phyloP scores from a whole-genome alignment of 2,113 vertebrate species.

The Hypomesus transpacificus region DNA sequence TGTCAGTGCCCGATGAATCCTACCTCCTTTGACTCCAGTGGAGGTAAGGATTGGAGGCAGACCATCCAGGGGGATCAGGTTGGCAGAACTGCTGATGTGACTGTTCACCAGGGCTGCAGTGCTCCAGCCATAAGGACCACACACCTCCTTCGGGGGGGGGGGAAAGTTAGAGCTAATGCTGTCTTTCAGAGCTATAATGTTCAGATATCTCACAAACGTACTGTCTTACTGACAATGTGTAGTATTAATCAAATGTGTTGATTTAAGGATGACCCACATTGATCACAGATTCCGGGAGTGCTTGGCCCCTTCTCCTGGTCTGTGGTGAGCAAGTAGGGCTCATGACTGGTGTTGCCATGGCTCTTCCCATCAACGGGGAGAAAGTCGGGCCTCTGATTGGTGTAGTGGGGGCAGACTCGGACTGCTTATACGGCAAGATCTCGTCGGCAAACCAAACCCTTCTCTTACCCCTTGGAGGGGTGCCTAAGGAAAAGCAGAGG shows the following conservation, averaged over 20 bases:
- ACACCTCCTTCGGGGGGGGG: constrained; percentile 67
- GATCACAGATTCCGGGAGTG: constrained; percentile 66
- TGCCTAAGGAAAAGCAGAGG: constrained; percentile 50
- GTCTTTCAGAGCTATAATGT: no score
- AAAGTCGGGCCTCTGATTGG: constrained; percentile 78
- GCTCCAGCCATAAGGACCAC: constrained; percentile 76
- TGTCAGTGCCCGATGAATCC: neutral
- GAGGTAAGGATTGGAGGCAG: constrained; percentile 97
- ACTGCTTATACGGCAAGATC: constrained; percentile 83
- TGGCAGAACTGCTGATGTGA: constrained; percentile 85
- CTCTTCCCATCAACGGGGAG: constrained; percentile 67
- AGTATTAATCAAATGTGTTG: neutral
- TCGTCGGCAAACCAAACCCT: constrained; percentile 98
- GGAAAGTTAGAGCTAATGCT: neutral
- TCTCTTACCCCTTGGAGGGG: constrained; percentile 82
- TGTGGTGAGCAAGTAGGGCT: constrained; percentile 73
- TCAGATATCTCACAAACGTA: no score
- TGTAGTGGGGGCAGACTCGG: constrained; percentile 84
- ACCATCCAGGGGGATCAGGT: constrained; percentile 90
- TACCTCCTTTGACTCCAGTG: constrained; percentile 97
- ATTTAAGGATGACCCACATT: constrained; percentile 38
- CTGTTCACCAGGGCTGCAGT: constrained; percentile 85
- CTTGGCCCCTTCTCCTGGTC: constrained; percentile 53
- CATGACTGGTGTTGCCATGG: constrained; percentile 72
- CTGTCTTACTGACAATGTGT: neutral